A percentile compares a stretch with the other conserved stretches of the same genome.
phyloP scores from a whole-genome alignment of 2,113 vertebrate species.

The Equus quagga region DNA sequence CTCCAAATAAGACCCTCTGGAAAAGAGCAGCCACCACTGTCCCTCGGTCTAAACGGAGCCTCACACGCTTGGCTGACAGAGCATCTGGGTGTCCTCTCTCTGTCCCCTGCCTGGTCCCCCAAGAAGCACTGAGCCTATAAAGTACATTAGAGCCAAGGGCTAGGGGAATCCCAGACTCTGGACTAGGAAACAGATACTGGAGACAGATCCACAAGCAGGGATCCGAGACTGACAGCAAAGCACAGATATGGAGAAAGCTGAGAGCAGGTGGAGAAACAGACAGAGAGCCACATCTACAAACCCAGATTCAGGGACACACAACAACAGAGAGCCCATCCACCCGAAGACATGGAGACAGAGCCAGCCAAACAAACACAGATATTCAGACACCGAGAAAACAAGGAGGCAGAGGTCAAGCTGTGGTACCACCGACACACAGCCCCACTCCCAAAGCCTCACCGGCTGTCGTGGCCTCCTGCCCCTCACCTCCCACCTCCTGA shows the following conservation, averaged over 20 bases:
- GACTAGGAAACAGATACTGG: background rate
- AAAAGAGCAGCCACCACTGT: background rate
- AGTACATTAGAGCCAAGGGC: background rate
- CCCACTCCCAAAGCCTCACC: slow-evolving; percentile 31
- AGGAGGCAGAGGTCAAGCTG: background rate
- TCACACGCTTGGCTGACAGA: background rate
- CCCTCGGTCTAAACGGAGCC: background rate
- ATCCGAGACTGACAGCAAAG: background rate
- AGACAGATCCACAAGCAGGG: background rate
- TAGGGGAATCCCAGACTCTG: background rate
- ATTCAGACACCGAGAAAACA: background rate
- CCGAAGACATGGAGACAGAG: background rate
- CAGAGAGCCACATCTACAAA: background rate
- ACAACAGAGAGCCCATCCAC: background rate
- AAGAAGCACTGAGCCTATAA: background rate
- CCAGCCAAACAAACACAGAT: background rate
- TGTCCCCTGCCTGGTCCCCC: background rate
- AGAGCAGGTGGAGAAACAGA: background rate
- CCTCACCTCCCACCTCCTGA: slow-evolving; percentile 69
- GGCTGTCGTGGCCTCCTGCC: background rate
- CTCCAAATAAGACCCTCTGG: background rate
- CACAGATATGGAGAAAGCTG: background rate
- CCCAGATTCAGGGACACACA: background rate
- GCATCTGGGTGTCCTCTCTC: background rate
- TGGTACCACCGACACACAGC: background rate